Evolutionary conservation across 2,888 invertebrate species (phyloP), one percentile per base, ranked within the genome.

Genomic region (Athalia circularis): DNA sequence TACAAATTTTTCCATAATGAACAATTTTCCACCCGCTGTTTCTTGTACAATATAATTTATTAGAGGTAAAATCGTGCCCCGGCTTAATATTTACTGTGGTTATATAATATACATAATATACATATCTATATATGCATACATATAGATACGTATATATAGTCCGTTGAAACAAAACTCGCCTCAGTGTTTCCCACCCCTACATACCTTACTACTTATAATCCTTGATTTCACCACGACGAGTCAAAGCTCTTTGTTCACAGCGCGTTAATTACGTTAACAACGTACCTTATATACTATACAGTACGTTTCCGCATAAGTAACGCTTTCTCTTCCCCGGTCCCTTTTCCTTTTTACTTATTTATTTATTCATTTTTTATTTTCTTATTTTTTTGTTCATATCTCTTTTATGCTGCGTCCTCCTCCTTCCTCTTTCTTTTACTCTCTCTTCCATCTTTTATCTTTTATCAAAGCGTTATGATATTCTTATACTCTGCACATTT

Each of bases 361-460:
- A 11, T 67, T 15, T 9, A 11, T 52, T 52, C 52, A 7, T 59
- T 8, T 77, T 77, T 64, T 79, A 64, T 64, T 64, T 45, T 43
- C 72, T 15, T 62, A 61, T 78, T 76, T 82, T 81, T 78, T 83
- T 83, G 4, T 72, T 15, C n/a, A 7, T 59, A 9, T 67, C 50
- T 8, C 6, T 3, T 15, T 29, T 48, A 5, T 50, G 6, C 8
- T 9, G 6, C n/a, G 13, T 48, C 15, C 13, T 13, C 15, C 8
- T 48, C 48, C 6, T 65, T 52, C 13, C 48, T 67, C 5, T n/a
- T 47, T 1, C 47, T 7, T 11, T 67, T 47, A 47, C 15, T 47
- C 13, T 3, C 50, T 13, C 50, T 29, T 15, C 48, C n/a, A 15
- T 67, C 48, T 15, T 67, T 13, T 50, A 13, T 48, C 15, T 13